Percentiles rank a stretch among this genome's conserved stretches.
Evolutionary conservation across 1,140 invertebrate genomes (phyloP).

Genomic region (Drosophila mauritiana): DNA sequence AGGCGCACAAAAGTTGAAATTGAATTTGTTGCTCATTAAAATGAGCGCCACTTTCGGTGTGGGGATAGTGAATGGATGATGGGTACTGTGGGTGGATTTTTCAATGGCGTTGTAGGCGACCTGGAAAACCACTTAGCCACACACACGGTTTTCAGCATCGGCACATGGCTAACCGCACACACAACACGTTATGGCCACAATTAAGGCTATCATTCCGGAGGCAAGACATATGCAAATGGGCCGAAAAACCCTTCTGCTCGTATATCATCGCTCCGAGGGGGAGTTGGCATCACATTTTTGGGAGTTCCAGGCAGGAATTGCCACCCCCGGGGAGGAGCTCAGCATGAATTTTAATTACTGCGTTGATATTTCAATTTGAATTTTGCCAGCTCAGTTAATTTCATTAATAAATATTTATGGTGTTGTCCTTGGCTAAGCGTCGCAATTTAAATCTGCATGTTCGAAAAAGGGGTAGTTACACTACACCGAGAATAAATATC

Average conservation of each 20-base stretch:
- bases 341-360: constrained; percentile 79
- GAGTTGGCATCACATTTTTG: constrained; percentile 40
- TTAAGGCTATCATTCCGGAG: constrained; percentile 70
- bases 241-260: constrained; percentile 44
- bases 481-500: background rate
- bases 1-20: constrained; percentile 65
- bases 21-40: constrained; percentile 80
- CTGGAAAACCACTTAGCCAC: constrained; percentile 76
- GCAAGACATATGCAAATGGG: constrained; percentile 69
- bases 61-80: constrained; percentile 31
- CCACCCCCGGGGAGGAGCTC: constrained; percentile 4
- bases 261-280: constrained; percentile 31
- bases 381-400: constrained; percentile 71
- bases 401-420: constrained; percentile 83
- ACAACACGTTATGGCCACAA: constrained; percentile 62
- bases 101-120: constrained; percentile 36
- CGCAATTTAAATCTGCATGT: constrained; percentile 30
- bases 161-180: constrained; percentile 31
- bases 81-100: constrained; percentile 9
- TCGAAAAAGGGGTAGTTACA: background rate
- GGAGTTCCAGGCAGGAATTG: background rate
- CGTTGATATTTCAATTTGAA: constrained; percentile 76
- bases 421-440: constrained; percentile 43
- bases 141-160: constrained; percentile 27
- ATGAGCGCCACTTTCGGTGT: constrained; percentile 52